Percentiles rank a stretch among this genome's conserved stretches.
Conservation (phyloP, 2,113 vertebrate species). For the Oreochromis tanganicae region DNA sequence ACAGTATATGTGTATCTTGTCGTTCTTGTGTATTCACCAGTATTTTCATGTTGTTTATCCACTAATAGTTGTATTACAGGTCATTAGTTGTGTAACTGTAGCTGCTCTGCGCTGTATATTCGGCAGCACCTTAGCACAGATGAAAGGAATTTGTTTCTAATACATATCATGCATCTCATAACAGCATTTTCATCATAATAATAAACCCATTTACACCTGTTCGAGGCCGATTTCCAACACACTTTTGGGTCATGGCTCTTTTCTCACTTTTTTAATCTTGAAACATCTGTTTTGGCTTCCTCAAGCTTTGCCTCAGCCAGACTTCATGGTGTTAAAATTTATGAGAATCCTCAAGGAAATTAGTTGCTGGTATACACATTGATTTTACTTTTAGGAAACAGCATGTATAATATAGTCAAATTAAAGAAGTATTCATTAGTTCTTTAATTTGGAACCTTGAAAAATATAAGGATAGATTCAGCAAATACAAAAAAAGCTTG, state of each 20-base stretch:
- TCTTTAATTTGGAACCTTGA: background rate
- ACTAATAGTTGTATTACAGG: background rate
- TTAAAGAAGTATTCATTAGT: background rate
- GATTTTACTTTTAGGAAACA: constrained; percentile 37
- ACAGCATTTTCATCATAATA: constrained; percentile 8
- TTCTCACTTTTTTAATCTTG: constrained; percentile 12
- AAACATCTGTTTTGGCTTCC: constrained; percentile 57
- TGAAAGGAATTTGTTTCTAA: background rate
- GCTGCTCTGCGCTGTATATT: background rate
- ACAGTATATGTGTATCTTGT: background rate
- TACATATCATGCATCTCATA: background rate
- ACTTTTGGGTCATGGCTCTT: constrained; percentile 9
- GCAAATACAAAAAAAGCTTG: background rate
- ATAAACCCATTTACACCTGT: constrained; percentile 41
- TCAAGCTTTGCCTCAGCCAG: constrained; percentile 9
- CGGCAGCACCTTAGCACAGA: background rate
- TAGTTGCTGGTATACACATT: constrained; percentile 25
- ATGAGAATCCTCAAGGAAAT: constrained; percentile 17
- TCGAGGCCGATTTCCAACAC: constrained; percentile 5
- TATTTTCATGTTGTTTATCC: background rate
- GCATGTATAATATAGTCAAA: background rate
- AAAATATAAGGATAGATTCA: background rate
- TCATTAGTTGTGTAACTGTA: background rate
- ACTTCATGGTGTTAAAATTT: constrained; percentile 22
- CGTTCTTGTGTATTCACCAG: background rate